phyloP scores from a whole-genome alignment of 2,888 invertebrate genomes.

The Marronus borbonicus region DNA sequence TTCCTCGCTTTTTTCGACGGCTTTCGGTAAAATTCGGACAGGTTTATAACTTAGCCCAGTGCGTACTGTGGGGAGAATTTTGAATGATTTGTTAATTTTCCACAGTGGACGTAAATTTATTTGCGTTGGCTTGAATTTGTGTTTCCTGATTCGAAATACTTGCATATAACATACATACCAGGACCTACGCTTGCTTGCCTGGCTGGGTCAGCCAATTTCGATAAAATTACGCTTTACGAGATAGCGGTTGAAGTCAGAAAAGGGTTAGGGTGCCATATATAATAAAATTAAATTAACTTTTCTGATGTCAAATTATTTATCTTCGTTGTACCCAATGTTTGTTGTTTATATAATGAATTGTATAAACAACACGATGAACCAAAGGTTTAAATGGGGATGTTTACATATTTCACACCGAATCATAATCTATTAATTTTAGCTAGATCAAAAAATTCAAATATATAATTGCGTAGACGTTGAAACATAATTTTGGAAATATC shows the following conservation, averaged over 20 bases:
- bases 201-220: slow-evolving; percentile 27
- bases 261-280: slow-evolving; percentile 36
- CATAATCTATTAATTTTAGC: too few relatives aligned
- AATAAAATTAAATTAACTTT: slow-evolving; percentile 42
- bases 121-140: slow-evolving; percentile 31
- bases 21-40: slow-evolving; percentile 31
- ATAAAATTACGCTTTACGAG: slow-evolving; percentile 25
- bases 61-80: slow-evolving; percentile 29
- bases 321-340: slow-evolving; percentile 4
- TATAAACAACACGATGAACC: background rate
- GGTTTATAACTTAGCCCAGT: slow-evolving; percentile 28
- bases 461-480: too few relatives aligned
- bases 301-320: slow-evolving; percentile 41
- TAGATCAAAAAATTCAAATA: too few relatives aligned
- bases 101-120: slow-evolving; percentile 35
- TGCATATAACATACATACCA: slow-evolving; percentile 1
- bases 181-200: background rate
- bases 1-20: slow-evolving; percentile 8
- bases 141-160: slow-evolving; percentile 33
- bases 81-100: slow-evolving; percentile 40
- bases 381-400: slow-evolving; percentile 22
- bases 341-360: slow-evolving; percentile 29
- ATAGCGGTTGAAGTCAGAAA: slow-evolving; percentile 20
- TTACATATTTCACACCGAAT: slow-evolving; percentile 2
- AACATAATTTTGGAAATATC: too few relatives aligned